Base-by-base conservation (phyloP, 2,797 vertebrate genomes). In the Zalophus californianus region DNA sequence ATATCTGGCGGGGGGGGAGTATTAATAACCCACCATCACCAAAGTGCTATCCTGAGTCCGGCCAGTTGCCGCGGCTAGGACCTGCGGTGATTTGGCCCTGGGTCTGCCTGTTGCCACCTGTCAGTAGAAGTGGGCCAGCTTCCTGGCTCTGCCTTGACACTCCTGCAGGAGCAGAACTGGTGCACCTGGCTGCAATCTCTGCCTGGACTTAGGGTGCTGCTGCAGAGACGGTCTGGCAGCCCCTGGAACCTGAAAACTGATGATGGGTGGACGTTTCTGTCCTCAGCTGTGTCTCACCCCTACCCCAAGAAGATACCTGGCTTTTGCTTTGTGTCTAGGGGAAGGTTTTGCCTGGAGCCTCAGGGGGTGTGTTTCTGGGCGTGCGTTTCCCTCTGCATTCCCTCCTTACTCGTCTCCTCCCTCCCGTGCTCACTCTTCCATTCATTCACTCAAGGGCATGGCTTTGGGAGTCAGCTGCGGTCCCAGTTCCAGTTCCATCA, bases 21-120 rank as follows among this genome's bases (percentile, higher is more conserved):
- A 4, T 96, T 98, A 96, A 97, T 98, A 93, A 80, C 78, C 83
- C 20, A 3, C 52, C 52, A 29, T 52, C 88, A 20, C 64, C 54
- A 0, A 4, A 13, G 48, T 25, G 96, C 25, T 70, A 1, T 44
- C 38, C 79, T 2, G 48, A 88, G 18, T n/a, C 41, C 15, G 56
- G 60, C 68, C 44, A 48, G 54, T 96, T 73, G 82, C 90, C 79
- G 25, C 1, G 27, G 73, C 84, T 95, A 38, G 84, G 77, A 60
- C 89, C 75, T 95, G 73, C 38, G 11, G 5, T 92, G 66, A 93
- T 91, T 88, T 96, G 87, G 77, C 62, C 23, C 64, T 75, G 48
- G 11, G 18, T 90, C 70, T 91, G 84, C 60, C 44, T 75, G 52
- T 83, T 78, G 60, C 87, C 70, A 89, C 82, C 96, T 96, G 70